Evolutionary conservation across 2,888 invertebrate species (phyloP), one percentile per base, ranked within the genome.

Genomic region (Amiota minor): DNA sequence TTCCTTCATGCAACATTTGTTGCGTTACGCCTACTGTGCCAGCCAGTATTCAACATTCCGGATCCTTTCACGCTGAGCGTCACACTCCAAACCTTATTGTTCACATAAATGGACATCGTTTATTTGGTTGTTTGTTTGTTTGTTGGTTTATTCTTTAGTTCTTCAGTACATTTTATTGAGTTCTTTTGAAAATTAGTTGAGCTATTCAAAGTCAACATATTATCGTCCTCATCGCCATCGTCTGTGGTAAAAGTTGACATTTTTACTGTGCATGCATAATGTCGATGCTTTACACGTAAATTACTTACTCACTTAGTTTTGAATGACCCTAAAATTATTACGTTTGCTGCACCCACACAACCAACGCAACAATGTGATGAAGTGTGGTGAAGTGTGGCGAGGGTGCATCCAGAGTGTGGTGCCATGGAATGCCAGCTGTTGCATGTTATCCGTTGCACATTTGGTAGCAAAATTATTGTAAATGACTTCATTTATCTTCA

Each of bases 171-270:
- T 71, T 68, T 75, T 72, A 53, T 81, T 77, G 76, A 72, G 75
- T 77, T 79, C 77, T 84, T 84, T 85, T 86, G 81, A 85, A 85
- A 85, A 85, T 85, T 85, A 85, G 86, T 78, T 81, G 81, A 79
- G 80, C 86, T 85, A 85, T 85, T 85, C 84, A 85, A 75, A 69
- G 75, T 64, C 69, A 46, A 62, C 45, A 46, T 55, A 59, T 56
- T 69, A 23, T 56, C 55, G 62, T 11, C 16, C 47, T 62, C 45
- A 46, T 47, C 65, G 49, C 6, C 35, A 8, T 35, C 35, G 35
- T 35, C 35, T 35, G 35, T 35, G 35, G 35, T 35, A 35, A 35
- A 35, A 61, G 49, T 14, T 61, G 47, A 56, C 45, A 70, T 10
- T 70, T 74, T 74, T 73, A 72, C 71, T 72, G 78, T 73, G 62